These are phyloP conservation scores for Pollenia griseotomentosa DNA, from an alignment of 2,888 invertebrate genomes.

Conservation along the genomic window DNA sequence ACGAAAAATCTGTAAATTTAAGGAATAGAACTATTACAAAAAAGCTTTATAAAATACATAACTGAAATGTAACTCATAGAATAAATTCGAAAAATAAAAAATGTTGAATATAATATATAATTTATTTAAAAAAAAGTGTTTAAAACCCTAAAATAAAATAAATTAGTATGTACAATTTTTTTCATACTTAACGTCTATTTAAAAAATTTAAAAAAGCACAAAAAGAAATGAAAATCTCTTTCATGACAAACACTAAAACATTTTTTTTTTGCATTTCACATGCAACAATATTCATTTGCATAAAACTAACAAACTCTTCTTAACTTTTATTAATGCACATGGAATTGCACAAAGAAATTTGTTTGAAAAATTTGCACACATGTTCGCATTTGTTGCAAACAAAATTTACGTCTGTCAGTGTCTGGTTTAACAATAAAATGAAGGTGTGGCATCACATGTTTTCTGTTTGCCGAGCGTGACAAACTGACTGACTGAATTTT, in stretches of 20 bases:
- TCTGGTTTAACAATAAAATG: slow-evolving; percentile 7
- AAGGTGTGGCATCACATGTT: slow-evolving; percentile 46
- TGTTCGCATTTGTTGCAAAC: slow-evolving; percentile 10
- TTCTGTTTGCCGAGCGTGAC: slow-evolving; percentile 32
- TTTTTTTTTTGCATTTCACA: not conserved
- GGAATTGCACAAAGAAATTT: not conserved
- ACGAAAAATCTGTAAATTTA: too few relatives aligned
- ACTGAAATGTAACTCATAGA: too few relatives aligned
- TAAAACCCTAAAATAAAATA: too few relatives aligned
- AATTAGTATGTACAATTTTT: not conserved
- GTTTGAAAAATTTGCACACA: not conserved
- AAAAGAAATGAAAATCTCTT: slow-evolving; percentile 5
- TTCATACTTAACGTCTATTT: not conserved
- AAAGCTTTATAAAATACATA: too few relatives aligned
- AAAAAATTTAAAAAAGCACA: not conserved
- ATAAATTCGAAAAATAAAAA: too few relatives aligned
- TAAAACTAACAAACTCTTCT: slow-evolving; percentile 17
- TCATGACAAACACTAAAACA: slow-evolving; percentile 14
- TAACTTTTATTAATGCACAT: not conserved
- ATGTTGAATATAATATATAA: too few relatives aligned
- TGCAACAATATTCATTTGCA: slow-evolving; percentile 21
- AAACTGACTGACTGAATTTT: slow-evolving; percentile 14
- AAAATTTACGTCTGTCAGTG: slow-evolving; percentile 4
- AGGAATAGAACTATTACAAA: too few relatives aligned
- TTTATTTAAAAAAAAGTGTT: too few relatives aligned